Conservation (phyloP, 2,113 vertebrate genomes). For the Dendropsophus ebraccatus region DNA sequence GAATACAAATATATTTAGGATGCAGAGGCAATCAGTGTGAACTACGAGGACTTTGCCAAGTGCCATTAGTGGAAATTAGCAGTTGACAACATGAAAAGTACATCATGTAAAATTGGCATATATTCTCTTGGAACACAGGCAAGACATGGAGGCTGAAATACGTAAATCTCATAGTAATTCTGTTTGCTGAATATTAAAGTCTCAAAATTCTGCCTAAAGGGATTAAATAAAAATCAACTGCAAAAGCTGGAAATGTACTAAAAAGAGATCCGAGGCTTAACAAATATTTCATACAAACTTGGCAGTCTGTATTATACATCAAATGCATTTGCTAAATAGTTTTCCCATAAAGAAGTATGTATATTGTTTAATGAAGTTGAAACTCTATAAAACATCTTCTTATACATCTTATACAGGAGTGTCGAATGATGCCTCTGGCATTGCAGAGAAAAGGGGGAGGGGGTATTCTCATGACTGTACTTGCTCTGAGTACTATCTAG, state of each 20-base stretch:
- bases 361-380: not conserved
- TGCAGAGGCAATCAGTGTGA: conserved; percentile 45
- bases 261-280: not conserved
- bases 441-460: too few species aligned
- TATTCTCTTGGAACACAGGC: conserved; percentile 33
- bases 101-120: conserved; percentile 51
- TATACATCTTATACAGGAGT: too few species aligned
- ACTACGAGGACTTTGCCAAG: conserved; percentile 49
- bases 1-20: conserved; percentile 54
- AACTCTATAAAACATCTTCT: not conserved
- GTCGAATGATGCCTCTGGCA: too few species aligned
- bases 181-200: conserved; percentile 18
- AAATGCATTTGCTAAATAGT: not conserved
- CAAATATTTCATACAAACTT: not conserved
- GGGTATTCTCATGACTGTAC: too few species aligned
- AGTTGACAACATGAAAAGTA: conserved; percentile 57
- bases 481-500: too few species aligned
- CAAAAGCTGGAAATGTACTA: not conserved
- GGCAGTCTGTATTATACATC: not conserved
- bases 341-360: not conserved
- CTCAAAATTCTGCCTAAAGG: not conserved
- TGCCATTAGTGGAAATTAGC: conserved; percentile 54
- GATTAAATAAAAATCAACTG: not conserved
- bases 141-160: not conserved
- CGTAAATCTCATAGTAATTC: conserved; percentile 25